A percentile compares a stretch with the other conserved stretches of the same genome.
Conservation (phyloP, 2,888 invertebrate genomes). For the Temnothorax unifasciatus region DNA sequence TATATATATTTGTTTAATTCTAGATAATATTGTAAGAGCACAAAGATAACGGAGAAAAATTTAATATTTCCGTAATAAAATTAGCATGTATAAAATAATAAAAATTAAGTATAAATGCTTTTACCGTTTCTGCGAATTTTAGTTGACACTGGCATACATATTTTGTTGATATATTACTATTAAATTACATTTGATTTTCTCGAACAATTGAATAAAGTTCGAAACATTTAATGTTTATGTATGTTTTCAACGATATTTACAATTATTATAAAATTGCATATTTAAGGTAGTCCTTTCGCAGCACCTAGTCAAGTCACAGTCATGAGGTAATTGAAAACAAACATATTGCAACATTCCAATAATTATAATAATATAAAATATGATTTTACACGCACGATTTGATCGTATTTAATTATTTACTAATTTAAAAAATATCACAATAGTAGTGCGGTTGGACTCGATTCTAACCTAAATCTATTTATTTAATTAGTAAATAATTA, state of each 20-base stretch:
- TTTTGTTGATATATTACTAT: background rate
- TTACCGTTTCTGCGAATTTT: background rate
- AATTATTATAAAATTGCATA: background rate
- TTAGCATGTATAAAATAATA: background rate
- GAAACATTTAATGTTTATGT: background rate
- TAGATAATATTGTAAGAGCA: background rate
- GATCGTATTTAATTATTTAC: no score
- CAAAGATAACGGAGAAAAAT: background rate
- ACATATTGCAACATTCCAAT: no score
- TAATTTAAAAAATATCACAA: no score
- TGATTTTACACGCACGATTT: no score
- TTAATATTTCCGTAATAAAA: background rate
- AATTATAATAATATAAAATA: no score
- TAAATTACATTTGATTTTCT: background rate
- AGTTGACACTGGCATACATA: background rate
- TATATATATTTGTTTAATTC: background rate
- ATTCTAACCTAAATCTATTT: no score
- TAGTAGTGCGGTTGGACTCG: no score
- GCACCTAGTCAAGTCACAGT: no score
- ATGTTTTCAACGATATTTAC: background rate
- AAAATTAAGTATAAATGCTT: background rate
- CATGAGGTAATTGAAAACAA: no score
- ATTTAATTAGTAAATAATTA: no score
- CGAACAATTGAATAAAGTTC: background rate
- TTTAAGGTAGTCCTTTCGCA: no score